Base-by-base conservation (phyloP, 2,113 vertebrate species). In the Cephalopholis sonnerati region DNA sequence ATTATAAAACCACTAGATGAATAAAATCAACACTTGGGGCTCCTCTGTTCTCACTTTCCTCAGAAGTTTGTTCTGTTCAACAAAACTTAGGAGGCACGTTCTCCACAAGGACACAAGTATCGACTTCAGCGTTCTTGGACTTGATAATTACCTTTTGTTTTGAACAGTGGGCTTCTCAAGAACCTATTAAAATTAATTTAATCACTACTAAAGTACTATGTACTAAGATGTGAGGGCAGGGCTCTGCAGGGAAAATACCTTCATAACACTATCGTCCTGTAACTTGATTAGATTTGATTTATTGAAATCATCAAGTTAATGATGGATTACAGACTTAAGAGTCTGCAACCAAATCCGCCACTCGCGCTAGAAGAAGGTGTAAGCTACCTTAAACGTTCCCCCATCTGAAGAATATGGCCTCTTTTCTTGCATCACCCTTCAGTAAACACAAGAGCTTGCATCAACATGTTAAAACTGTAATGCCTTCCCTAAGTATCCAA, bases 111-210 rank as follows among this genome's bases (percentile, higher is more conserved):
- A 68, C 83, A 51, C 16, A 1, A 20, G 32, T 39, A 74, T 88
- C 5, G 41, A 78, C 79, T 76, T 74, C 20, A 67, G 50, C 24
- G 51, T 74, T 74, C 22, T 41, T 67, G 5, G 48, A 83, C 25
- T 67, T 69, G 50, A 69, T 89, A 85, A 87, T 83, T 78, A 79
- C 24, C 51, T 66, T 77, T 81, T 29, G 75, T 81, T 72, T 74
- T 46, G 22, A 74, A 75, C 48, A 62, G 51, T 69, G 69, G 24
- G 18, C 57, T 50, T 61, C 77, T 69, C 20, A 46, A 77, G 70
- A 50, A 68, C 66, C 62, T 24, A 70, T 81, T 84, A 53, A 71
- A 79, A 78, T 55, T 46, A 73, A 82, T 90, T 87, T 36, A 84
- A 77, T 85, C 29, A 46, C 58, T 71, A n/a, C 64, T 72, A 53